phyloP scores from a whole-genome alignment of 2,888 invertebrate genomes.

The Leucozona laternaria region DNA sequence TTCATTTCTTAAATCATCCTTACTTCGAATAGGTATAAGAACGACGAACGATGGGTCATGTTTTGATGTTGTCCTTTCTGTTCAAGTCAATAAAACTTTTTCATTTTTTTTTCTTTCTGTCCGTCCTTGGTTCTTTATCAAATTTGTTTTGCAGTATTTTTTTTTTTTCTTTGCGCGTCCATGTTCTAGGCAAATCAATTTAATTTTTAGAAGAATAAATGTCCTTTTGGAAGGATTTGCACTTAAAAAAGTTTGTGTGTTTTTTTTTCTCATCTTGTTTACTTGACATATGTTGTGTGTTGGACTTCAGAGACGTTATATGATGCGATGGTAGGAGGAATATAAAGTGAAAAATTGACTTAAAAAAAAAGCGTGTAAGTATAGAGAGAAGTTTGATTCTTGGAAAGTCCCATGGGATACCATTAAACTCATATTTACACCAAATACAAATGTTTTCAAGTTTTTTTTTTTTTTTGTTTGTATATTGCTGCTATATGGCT shows the following conservation, averaged over 20 bases:
- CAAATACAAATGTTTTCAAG: constrained; percentile 69
- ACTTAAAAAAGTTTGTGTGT: constrained; percentile 67
- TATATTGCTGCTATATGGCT: neutral
- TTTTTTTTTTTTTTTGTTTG: constrained; percentile 9
- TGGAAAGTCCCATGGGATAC: constrained; percentile 67
- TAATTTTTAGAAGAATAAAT: constrained; percentile 71
- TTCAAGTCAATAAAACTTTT: constrained; percentile 68
- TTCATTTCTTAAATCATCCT: constrained; percentile 65
- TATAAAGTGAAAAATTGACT: constrained; percentile 64
- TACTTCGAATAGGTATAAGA: constrained; percentile 14
- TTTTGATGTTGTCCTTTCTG: constrained; percentile 70
- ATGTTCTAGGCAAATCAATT: constrained; percentile 69
- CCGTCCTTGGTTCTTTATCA: neutral
- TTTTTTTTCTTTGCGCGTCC: constrained; percentile 12
- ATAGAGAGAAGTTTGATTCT: constrained; percentile 41
- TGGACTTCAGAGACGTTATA: constrained; percentile 25
- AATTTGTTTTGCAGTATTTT: neutral
- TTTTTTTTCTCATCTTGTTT: constrained; percentile 16
- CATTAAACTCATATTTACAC: constrained; percentile 77
- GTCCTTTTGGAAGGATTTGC: constrained; percentile 72
- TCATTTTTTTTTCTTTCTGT: constrained; percentile 14
- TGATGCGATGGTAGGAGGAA: neutral
- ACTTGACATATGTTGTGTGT: constrained; percentile 37
- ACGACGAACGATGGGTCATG: constrained; percentile 66
- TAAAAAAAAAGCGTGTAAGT: constrained; percentile 47